Percentiles rank a stretch among this genome's conserved stretches.
Evolutionary conservation across 2,797 vertebrate genomes (phyloP).

Genomic region (Hybognathus amarus): DNA sequence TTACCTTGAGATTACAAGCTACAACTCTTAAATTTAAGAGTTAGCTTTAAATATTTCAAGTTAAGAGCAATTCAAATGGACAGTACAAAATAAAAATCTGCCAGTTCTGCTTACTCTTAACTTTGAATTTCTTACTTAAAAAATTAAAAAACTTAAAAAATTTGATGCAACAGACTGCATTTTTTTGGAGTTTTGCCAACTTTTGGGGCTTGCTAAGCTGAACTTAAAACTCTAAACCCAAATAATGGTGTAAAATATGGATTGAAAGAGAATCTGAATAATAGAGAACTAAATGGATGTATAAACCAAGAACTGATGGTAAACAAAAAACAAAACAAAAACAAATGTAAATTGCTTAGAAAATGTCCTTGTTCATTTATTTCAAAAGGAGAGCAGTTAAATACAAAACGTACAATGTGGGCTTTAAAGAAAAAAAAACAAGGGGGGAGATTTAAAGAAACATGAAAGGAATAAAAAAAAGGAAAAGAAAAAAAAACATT

Average conservation of each 20-base stretch:
- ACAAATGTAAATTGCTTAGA: background rate
- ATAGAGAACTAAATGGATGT: background rate
- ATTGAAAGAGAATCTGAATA: background rate
- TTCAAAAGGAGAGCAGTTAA: conserved; percentile 53
- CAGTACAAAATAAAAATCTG: no score
- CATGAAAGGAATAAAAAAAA: conserved; percentile 1
- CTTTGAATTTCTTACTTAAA: background rate
- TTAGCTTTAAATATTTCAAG: background rate
- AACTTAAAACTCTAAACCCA: background rate
- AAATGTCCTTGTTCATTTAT: conserved; percentile 51
- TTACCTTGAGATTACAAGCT: background rate
- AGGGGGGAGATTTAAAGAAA: conserved; percentile 2
- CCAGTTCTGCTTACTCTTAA: no score
- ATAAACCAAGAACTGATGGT: background rate
- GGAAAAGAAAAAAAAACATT: background rate
- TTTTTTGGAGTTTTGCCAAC: background rate
- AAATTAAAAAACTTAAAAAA: background rate
- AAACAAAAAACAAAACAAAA: background rate
- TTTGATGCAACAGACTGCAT: background rate
- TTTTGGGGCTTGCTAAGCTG: background rate
- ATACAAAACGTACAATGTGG: conserved; percentile 42
- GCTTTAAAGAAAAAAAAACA: conserved; percentile 23
- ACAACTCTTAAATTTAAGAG: background rate
- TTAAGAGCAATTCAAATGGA: background rate
- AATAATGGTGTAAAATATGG: background rate